Percentiles rank a stretch among this genome's conserved stretches.
These are phyloP conservation scores for Sisyra terminalis DNA, from an alignment of 2,888 invertebrate genomes.

Conservation along the genomic window DNA sequence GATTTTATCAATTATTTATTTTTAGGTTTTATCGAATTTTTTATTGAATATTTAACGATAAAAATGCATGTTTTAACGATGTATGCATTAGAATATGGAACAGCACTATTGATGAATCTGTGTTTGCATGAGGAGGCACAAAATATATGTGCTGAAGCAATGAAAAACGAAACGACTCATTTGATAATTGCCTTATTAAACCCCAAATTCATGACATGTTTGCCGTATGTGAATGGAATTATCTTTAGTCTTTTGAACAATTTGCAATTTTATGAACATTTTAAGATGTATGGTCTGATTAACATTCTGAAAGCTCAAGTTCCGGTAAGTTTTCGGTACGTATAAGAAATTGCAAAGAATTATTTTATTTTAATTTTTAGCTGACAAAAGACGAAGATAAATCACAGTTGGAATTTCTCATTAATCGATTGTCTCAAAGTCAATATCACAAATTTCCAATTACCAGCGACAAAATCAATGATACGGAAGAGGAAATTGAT, in stretches of 20 bases:
- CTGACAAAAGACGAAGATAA: conserved; percentile 12
- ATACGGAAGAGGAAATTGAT: conserved; percentile 15
- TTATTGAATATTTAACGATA: background rate
- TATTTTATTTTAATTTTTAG: conserved; percentile 8
- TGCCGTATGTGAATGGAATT: conserved; percentile 25
- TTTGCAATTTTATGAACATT: conserved; percentile 30
- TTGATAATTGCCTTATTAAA: conserved; percentile 18
- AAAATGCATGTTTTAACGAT: conserved; percentile 17
- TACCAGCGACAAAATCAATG: conserved; percentile 12
- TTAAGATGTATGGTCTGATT: conserved; percentile 19
- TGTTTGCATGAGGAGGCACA: conserved; percentile 37
- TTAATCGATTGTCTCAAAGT: conserved; percentile 8
- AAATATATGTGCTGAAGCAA: conserved; percentile 13
- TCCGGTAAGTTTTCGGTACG: conserved; percentile 11
- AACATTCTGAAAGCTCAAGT: conserved; percentile 12
- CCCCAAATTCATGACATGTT: conserved; percentile 17
- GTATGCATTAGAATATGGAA: conserved; percentile 46
- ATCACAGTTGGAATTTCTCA: conserved; percentile 11
- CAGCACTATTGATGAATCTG: conserved; percentile 50
- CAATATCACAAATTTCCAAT: conserved; percentile 9
- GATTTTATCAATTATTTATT: conserved; percentile 34
- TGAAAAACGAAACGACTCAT: conserved; percentile 15
- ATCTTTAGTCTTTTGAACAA: conserved; percentile 28
- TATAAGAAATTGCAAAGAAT: conserved; percentile 2
- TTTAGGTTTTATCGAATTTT: conserved; percentile 4